Evolutionary conservation across 1,140 invertebrate species (phyloP).

Genomic region (Cataglyphis hispanica): DNA sequence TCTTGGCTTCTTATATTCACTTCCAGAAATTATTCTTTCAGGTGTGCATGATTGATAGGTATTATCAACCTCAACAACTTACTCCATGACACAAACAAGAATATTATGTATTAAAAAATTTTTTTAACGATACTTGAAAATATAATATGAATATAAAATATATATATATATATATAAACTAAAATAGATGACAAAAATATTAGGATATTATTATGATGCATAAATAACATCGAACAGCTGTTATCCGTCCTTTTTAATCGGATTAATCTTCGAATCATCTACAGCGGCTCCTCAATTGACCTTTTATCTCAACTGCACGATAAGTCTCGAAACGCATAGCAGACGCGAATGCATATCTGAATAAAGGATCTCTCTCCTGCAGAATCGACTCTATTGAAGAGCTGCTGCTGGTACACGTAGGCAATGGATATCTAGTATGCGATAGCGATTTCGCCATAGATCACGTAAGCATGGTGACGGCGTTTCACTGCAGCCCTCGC

Average conservation of each 20-base stretch:
- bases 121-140: no score
- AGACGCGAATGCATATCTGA: slow-evolving; percentile 63
- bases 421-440: slow-evolving; percentile 68
- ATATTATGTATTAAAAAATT: not conserved
- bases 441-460: slow-evolving; percentile 73
- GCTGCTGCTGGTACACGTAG: slow-evolving; percentile 57
- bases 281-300: not conserved
- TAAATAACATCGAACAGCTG: not conserved
- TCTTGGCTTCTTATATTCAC: not conserved
- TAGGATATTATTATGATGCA: not conserved
- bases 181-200: not conserved
- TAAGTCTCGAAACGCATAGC: not conserved
- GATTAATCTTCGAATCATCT: slow-evolving; percentile 2
- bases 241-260: not conserved
- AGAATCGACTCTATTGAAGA: slow-evolving; percentile 30
- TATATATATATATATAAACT: not conserved
- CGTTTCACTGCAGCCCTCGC: not conserved
- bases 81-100: not conserved
- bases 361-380: slow-evolving; percentile 50
- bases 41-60: not conserved
- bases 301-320: slow-evolving; percentile 15
- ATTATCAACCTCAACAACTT: slow-evolving; percentile 1
- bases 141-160: no score
- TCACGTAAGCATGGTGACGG: slow-evolving; percentile 37
- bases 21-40: slow-evolving; percentile 8